Conservation (phyloP, 2,113 vertebrate genomes). For the Hyaena hyaena region DNA sequence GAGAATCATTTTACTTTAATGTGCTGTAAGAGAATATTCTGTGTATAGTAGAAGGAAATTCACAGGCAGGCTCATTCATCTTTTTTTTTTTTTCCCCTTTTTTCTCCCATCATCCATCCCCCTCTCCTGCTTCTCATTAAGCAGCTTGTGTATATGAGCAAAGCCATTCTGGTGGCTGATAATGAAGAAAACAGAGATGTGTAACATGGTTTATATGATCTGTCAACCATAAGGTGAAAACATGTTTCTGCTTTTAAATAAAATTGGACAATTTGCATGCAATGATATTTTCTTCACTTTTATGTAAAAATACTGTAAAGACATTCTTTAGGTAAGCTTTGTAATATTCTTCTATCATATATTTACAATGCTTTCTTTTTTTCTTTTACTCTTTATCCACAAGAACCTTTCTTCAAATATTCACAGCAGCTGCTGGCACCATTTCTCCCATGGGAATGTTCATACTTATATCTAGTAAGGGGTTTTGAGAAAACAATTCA, state of each 20-base stretch:
- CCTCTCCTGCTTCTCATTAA: conserved; percentile 77
- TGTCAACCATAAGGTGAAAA: conserved; percentile 72
- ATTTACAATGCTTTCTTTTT: neutral
- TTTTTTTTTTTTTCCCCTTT: conserved; percentile 41
- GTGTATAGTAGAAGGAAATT: conserved; percentile 62
- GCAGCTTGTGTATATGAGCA: conserved; percentile 74
- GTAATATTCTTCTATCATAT: neutral
- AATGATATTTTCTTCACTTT: conserved; percentile 73
- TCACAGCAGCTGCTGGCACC: neutral
- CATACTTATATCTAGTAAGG: neutral
- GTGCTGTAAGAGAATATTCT: conserved; percentile 61
- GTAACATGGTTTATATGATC: conserved; percentile 72
- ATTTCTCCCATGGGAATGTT: neutral
- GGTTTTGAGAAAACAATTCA: neutral
- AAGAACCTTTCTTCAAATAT: neutral
- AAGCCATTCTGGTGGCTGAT: conserved; percentile 56
- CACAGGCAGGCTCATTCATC: conserved; percentile 66
- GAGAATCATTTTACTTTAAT: conserved; percentile 76
- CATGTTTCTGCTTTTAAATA: conserved; percentile 78
- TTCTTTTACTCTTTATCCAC: neutral
- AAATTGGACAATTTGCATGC: conserved; percentile 69
- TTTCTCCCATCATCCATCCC: neutral
- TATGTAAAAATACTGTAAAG: conserved; percentile 42
- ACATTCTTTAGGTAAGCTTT: neutral
- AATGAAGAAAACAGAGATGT: conserved; percentile 77